Conservation (phyloP, 2,888 invertebrate genomes). For the Zonitis immaculata region DNA sequence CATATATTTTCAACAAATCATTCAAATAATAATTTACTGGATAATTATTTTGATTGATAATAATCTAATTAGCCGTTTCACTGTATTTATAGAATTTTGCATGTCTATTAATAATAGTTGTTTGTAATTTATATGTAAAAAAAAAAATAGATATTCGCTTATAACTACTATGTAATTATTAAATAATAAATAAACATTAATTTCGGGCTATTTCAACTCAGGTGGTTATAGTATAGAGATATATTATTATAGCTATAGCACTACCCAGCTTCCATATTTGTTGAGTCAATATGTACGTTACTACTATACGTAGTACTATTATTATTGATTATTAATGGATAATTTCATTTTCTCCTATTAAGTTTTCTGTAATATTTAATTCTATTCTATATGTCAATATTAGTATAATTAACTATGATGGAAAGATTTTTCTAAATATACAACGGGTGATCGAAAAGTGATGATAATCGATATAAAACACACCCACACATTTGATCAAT, state of each 20-base stretch:
- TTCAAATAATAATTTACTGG: background rate
- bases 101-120: background rate
- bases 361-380: conserved; percentile 13
- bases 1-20: background rate
- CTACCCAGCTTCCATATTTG: conserved; percentile 1
- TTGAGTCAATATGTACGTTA: background rate
- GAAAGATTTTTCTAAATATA: no score
- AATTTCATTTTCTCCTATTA: background rate
- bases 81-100: background rate
- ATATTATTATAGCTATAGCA: background rate
- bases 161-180: no score
- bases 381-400: no score
- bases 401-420: no score
- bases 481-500: no score
- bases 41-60: background rate
- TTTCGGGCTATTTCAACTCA: background rate
- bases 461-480: no score
- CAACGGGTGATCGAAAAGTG: no score
- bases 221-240: no score
- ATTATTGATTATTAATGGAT: background rate
- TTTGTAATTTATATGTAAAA: no score
- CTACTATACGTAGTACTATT: background rate
- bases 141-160: no score
- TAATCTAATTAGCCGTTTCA: background rate
- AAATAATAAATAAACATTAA: background rate